These are phyloP conservation scores for Eubucco bourcierii DNA, from an alignment of 2,113 vertebrate genomes.

Conservation along the genomic window DNA sequence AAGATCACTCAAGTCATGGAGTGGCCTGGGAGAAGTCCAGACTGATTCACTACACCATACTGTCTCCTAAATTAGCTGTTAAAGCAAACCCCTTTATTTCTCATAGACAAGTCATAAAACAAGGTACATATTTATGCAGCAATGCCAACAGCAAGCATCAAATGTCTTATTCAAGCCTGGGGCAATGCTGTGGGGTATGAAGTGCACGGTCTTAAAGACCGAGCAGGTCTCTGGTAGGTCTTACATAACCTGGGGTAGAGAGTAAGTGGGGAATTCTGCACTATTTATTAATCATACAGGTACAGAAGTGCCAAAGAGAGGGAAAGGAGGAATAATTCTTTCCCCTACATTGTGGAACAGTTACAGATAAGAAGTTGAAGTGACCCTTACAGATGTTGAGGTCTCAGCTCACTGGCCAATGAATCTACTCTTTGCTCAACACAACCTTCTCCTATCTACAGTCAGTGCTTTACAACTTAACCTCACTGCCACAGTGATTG, in stretches of 20 bases:
- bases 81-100: neutral
- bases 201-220: neutral
- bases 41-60: neutral
- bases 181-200: neutral
- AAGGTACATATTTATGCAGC: neutral
- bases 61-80: neutral
- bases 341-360: neutral
- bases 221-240: neutral
- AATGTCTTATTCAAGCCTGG: neutral
- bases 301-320: constrained; percentile 15
- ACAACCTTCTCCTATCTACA: neutral
- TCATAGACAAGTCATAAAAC: neutral
- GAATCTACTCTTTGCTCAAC: neutral
- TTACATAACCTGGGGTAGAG: neutral
- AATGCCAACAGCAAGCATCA: neutral
- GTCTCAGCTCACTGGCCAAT: neutral
- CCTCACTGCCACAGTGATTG: neutral
- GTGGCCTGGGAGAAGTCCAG: neutral
- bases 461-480: constrained; percentile 37
- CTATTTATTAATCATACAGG: neutral
- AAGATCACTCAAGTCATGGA: neutral
- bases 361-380: neutral
- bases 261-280: neutral
- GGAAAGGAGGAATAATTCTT: neutral
- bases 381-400: neutral